phyloP scores from a whole-genome alignment of 1,140 invertebrate genomes.

The Micrasema minimum region DNA sequence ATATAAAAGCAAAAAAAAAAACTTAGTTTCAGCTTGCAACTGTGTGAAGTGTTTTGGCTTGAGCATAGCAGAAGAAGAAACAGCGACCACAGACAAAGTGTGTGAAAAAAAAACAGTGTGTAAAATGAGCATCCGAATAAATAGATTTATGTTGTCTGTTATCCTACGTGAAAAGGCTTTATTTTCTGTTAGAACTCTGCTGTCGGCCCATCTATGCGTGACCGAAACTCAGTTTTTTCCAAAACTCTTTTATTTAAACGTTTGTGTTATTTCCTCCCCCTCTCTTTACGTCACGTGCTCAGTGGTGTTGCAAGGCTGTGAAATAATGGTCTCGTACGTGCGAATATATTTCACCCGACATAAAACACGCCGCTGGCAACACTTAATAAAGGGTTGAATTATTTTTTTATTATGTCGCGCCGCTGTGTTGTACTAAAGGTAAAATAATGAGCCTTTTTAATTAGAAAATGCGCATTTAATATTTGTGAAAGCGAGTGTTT shows the following conservation, averaged over 20 bases:
- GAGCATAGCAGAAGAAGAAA: too few relatives aligned
- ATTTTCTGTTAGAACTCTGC: conserved; percentile 11
- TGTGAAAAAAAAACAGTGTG: not conserved
- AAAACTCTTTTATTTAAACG: conserved; percentile 28
- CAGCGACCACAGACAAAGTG: conserved; percentile 6
- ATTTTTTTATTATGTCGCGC: too few relatives aligned
- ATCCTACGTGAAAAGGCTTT: conserved; percentile 6
- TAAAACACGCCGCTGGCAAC: not conserved
- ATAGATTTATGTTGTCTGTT: conserved; percentile 23
- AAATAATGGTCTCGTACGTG: conserved; percentile 26
- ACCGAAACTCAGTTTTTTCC: conserved; percentile 15
- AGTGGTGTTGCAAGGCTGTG: conserved; percentile 11
- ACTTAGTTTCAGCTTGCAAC: too few relatives aligned
- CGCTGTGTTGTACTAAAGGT: too few relatives aligned
- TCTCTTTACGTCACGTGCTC: conserved; percentile 12
- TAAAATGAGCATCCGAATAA: conserved; percentile 22
- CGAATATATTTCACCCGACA: not conserved
- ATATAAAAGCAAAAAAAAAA: too few relatives aligned
- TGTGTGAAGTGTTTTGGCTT: conserved; percentile 9
- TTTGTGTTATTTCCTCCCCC: not conserved
- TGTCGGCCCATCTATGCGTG: conserved; percentile 23
- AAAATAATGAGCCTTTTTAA: too few relatives aligned
- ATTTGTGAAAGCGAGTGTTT: too few relatives aligned
- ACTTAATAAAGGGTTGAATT: not conserved
- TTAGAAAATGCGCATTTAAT: too few relatives aligned